phyloP scores from a whole-genome alignment of 2,888 invertebrate species.

The Xestobium rufovillosum region DNA sequence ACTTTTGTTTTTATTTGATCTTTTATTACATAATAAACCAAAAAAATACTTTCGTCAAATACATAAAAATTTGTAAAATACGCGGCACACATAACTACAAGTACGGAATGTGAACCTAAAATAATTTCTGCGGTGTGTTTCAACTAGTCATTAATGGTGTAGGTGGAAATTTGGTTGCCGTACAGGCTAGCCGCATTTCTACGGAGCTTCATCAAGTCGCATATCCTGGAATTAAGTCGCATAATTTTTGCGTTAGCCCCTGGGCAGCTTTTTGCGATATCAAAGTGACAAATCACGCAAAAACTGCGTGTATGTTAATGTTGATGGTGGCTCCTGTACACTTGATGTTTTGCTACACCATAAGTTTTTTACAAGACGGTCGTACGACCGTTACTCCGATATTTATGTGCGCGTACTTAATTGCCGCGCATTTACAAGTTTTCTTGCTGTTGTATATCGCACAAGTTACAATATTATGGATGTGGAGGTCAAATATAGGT shows the following conservation, averaged over 20 bases:
- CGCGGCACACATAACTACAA: too few species aligned
- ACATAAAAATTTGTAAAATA: too few species aligned
- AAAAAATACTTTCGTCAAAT: too few species aligned
- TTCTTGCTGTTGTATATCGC: constrained; percentile 69
- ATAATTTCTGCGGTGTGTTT: too few species aligned
- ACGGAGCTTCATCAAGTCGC: constrained; percentile 67
- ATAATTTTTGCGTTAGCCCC: constrained; percentile 48
- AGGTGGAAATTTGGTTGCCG: constrained; percentile 86
- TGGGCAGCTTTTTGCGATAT: constrained; percentile 48
- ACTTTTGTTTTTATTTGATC: too few species aligned
- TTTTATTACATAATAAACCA: too few species aligned
- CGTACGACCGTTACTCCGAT: constrained; percentile 76
- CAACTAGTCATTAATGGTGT: constrained; percentile 90
- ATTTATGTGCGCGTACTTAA: constrained; percentile 62
- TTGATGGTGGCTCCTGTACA: constrained; percentile 86
- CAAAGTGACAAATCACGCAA: constrained; percentile 38
- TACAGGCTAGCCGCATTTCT: constrained; percentile 83
- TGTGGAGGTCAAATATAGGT: constrained; percentile 76
- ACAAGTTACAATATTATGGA: constrained; percentile 72
- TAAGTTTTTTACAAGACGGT: constrained; percentile 74
- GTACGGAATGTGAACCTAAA: too few species aligned
- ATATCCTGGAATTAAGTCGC: constrained; percentile 46
- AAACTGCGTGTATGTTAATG: constrained; percentile 42
- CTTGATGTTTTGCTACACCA: constrained; percentile 81
- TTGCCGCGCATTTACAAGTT: constrained; percentile 44